Percentiles rank a stretch among this genome's conserved stretches.
These are phyloP conservation scores for Hypsopygia costalis DNA, from an alignment of 2,888 invertebrate genomes.

Conservation along the genomic window DNA sequence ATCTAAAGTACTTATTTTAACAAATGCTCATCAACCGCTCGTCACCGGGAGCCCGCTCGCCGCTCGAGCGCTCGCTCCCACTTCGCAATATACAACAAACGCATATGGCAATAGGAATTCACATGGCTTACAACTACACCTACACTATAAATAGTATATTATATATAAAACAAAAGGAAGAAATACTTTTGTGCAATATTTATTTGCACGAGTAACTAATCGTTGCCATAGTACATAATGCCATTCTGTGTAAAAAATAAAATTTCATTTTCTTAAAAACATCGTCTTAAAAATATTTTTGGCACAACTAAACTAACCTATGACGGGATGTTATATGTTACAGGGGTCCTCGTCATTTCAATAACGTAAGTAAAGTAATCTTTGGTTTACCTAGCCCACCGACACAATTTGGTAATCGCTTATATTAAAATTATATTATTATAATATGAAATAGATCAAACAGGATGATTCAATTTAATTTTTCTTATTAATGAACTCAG, in stretches of 20 bases:
- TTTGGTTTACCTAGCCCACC: slow-evolving; percentile 80
- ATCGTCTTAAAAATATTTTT: slow-evolving; percentile 56
- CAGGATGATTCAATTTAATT: slow-evolving; percentile 24
- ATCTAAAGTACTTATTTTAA: slow-evolving; percentile 72
- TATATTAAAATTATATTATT: slow-evolving; percentile 33
- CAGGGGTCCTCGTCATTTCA: slow-evolving; percentile 56
- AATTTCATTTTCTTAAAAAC: slow-evolving; percentile 42
- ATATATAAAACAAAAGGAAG: slow-evolving; percentile 36
- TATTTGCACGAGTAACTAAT: slow-evolving; percentile 59
- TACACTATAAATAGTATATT: slow-evolving; percentile 32
- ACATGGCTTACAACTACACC: slow-evolving; percentile 52
- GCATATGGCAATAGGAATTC: slow-evolving; percentile 78
- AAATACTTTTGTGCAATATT: slow-evolving; percentile 57
- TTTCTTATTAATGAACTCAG: too few species aligned
- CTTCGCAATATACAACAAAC: slow-evolving; percentile 54
- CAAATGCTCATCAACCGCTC: slow-evolving; percentile 48
- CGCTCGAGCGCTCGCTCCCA: too few species aligned
- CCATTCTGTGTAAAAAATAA: slow-evolving; percentile 58
- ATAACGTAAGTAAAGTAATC: slow-evolving; percentile 53
- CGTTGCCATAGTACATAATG: slow-evolving; percentile 60
- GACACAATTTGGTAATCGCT: slow-evolving; percentile 50
- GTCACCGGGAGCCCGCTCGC: slow-evolving; percentile 16
- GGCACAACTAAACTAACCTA: slow-evolving; percentile 49
- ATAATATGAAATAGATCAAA: slow-evolving; percentile 55
- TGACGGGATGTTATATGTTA: slow-evolving; percentile 67